Base-by-base conservation (phyloP, 1,140 invertebrate genomes). In the Calephelis nemesis region DNA sequence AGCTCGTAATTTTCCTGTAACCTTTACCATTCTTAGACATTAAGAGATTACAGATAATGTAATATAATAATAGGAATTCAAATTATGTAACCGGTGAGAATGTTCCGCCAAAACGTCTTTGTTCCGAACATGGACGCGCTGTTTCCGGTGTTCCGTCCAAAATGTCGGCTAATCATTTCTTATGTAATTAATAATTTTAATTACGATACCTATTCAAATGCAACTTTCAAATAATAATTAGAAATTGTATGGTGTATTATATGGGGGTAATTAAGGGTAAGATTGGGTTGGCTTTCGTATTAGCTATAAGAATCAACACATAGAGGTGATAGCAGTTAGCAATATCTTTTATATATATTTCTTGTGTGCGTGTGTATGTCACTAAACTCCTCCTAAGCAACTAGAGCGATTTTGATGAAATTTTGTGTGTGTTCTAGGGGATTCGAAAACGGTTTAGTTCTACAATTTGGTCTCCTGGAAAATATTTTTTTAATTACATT, bases 121-220 rank as follows among this genome's bases (percentile, higher is more conserved):
- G 54, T 60, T 60, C 54, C 54, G 54, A 60, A 60, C 12, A 60
- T 60, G 54, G 19, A 60, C 11, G 30, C 54, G 30, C 54, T 10
- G 54, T 60, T 60, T 60, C 54, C 54, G 54, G 54, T 40, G 54
- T 40, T 40, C 54, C 54, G 39, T 60, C 54, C 12, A 60, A 60
- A 60, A 60, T 40, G 30, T 40, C 54, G 30, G 30, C 11, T 60
- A 58, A 58, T 58, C 9, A 39, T 60, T 54, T 39, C 54, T 60
- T 60, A 60, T 39, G 30, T 40, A 60, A 60, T 60, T 60, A 60
- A 60, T 60, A 60, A 60, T 7, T 60, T 60, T 60, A 60, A 60
- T 60, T 60, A 60, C 54, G 19, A 5, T 39, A 12, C 13, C 30
- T 9, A 40, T 40, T 9, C 5, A 19, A 39, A 58, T 40, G 5